These are phyloP conservation scores for Cervus canadensis DNA, from an alignment of 2,113 vertebrate species.

Conservation along the genomic window DNA sequence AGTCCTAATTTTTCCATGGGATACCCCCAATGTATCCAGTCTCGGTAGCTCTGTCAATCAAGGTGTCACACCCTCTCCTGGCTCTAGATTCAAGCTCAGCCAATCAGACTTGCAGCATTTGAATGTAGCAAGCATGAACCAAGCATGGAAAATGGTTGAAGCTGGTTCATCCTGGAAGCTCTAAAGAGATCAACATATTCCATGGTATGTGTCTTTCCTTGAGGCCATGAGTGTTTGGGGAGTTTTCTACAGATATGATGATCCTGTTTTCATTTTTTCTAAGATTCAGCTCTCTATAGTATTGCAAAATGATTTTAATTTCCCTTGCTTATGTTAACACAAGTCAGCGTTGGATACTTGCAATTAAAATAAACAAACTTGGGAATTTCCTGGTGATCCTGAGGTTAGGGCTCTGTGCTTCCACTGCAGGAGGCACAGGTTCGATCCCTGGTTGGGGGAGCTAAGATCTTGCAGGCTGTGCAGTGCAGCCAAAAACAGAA, in stretches of 20 bases:
- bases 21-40: not conserved
- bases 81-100: not conserved
- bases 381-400: not conserved
- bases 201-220: not conserved
- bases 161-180: not conserved
- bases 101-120: not conserved
- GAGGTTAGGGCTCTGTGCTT: not conserved
- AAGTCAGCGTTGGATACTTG: not conserved
- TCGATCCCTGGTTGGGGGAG: not conserved
- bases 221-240: not conserved
- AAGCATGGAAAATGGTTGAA: not conserved
- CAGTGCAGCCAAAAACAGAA: not conserved
- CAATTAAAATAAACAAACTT: constrained; percentile 32
- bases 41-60: not conserved
- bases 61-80: not conserved
- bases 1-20: not conserved
- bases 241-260: not conserved
- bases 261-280: not conserved
- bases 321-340: not conserved
- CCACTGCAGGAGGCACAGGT: not conserved
- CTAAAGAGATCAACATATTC: not conserved
- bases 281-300: not conserved
- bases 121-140: not conserved
- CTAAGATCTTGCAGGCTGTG: not conserved
- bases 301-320: not conserved